Base-by-base conservation (phyloP, 64 coral and sea anemone genomes). In the Pachyseris speciosa region DNA sequence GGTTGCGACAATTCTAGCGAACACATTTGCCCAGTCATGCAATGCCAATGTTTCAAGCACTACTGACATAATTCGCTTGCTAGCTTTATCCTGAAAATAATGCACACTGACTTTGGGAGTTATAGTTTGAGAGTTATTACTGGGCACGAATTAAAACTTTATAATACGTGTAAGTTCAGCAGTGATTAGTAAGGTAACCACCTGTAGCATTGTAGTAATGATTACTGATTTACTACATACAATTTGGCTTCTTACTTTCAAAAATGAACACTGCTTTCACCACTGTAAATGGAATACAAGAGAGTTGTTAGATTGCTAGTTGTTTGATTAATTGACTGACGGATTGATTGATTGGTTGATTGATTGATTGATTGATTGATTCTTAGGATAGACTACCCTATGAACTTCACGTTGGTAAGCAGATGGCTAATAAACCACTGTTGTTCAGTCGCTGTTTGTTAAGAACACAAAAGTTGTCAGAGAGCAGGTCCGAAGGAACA, bases 401-500 rank as follows among this genome's bases (percentile, higher is more conserved):
- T 69, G 86, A 88, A 41, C 47, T 89, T 57, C 80, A 84, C 37
- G 25, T 63, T 53, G 34, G 69, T 10, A 74, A 79, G 17, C 84
- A 86, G 72, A 63, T 48, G 16, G 57, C 45, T 5, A 60, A 93
- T 40, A 93, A 73, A n/a, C 88, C 90, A 7, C 59, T 95, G 16
- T 60, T 80, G 29, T 81, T 99, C 55, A 93, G 90, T 37, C 93
- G 90, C n/a, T 95, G 94, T 45, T 43, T 99, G 39, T 67, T 99
- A 42, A 84, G 94, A 36, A 95, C 94, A 31, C 97, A 99, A 48
- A 99, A 99, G 28, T 40, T 99, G 1, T 89, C 90, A 8, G 97
- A 99, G 42, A 89, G 90, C 8, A 66, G 97, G 27, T 86, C 90
- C 34, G 97, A 99, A 65, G 97, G 97, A 26, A 68, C 75, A 20